Evolutionary conservation across 2,888 invertebrate species (phyloP).

Genomic region (Mythimna impura): DNA sequence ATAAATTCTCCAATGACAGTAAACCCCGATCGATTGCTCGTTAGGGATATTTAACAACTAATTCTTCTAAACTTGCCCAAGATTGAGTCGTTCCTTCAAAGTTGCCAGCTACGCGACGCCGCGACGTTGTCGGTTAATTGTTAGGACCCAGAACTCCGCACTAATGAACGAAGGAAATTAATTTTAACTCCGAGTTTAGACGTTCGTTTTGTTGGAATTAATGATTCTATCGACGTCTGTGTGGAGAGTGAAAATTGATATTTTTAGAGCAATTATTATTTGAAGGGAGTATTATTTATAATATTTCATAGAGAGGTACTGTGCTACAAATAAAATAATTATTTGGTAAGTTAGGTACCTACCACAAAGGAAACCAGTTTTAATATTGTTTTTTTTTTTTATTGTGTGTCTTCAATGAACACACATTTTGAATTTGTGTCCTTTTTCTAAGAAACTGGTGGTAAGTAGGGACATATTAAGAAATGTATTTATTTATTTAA

Average conservation of each 20-base stretch:
- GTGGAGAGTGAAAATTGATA: not conserved
- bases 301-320: not conserved
- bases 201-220: constrained; percentile 47
- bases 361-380: not conserved
- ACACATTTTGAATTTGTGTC: too few species aligned
- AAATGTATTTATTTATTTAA: too few species aligned
- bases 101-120: constrained; percentile 49
- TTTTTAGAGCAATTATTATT: not conserved
- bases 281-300: not conserved
- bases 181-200: constrained; percentile 62
- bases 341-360: not conserved
- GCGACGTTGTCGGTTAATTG: constrained; percentile 58
- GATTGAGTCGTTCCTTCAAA: constrained; percentile 61
- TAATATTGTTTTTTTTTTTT: not conserved
- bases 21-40: constrained; percentile 59
- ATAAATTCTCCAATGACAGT: constrained; percentile 39
- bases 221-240: constrained; percentile 31
- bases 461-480: not conserved
- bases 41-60: constrained; percentile 62
- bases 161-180: constrained; percentile 70
- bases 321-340: not conserved
- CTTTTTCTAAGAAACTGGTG: not conserved
- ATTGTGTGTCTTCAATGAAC: too few species aligned
- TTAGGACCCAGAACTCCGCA: constrained; percentile 63
- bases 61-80: constrained; percentile 60